Conservation (phyloP, 1,140 invertebrate genomes). For the Bombus affinis region DNA sequence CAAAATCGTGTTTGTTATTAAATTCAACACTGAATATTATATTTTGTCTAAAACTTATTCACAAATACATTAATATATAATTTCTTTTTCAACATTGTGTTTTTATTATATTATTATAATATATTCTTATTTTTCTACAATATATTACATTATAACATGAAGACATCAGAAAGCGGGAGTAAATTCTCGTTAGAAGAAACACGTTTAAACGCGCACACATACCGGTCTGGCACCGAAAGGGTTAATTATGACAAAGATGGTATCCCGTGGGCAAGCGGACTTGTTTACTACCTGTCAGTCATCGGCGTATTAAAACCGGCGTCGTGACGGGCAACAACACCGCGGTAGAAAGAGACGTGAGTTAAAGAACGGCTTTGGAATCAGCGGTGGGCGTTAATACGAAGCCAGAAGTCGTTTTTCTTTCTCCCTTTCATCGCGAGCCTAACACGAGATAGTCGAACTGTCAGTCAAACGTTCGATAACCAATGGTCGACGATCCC, state of each 20-base stretch:
- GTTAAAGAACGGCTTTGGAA: constrained; percentile 27
- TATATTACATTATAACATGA: not conserved
- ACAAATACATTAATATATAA: not conserved
- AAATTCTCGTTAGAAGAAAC: not conserved
- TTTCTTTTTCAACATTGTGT: not conserved
- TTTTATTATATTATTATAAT: not conserved
- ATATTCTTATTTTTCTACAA: not conserved
- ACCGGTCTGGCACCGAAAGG: constrained; percentile 40
- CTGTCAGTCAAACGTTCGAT: constrained; percentile 73
- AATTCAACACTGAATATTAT: not conserved
- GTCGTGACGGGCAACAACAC: constrained; percentile 41
- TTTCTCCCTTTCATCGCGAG: constrained; percentile 45
- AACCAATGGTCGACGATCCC: constrained; percentile 58
- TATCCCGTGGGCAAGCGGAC: constrained; percentile 44
- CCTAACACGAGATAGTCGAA: constrained; percentile 41
- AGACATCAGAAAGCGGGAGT: not conserved
- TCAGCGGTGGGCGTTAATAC: constrained; percentile 39
- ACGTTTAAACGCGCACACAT: constrained; percentile 26
- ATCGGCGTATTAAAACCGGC: constrained; percentile 48
- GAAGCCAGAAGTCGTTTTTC: constrained; percentile 35
- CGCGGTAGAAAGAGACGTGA: constrained; percentile 12
- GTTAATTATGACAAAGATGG: constrained; percentile 54
- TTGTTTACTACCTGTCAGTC: constrained; percentile 65
- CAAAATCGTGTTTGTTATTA: not conserved
- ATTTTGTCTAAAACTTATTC: not conserved